Percentiles rank a stretch among this genome's conserved stretches.
phyloP scores from a whole-genome alignment of 2,888 invertebrate species.

The Volucella bombylans region DNA sequence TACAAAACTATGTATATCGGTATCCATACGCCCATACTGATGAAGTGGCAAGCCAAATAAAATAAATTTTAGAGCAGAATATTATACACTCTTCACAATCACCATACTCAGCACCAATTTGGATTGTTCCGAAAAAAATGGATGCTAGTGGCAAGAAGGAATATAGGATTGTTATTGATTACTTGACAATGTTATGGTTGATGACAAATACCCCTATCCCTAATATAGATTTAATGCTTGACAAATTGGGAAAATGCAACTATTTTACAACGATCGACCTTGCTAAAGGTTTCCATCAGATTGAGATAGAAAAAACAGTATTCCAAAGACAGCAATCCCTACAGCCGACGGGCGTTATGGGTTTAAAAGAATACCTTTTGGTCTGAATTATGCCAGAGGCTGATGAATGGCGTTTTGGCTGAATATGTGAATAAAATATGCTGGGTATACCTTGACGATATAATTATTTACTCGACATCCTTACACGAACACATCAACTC shows the following conservation, averaged over 20 bases:
- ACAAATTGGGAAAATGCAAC: conserved; percentile 75
- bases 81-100: conserved; percentile 27
- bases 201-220: conserved; percentile 75
- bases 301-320: conserved; percentile 67
- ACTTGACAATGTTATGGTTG: no score
- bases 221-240: conserved; percentile 75
- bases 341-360: conserved; percentile 75
- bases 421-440: conserved; percentile 74
- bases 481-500: conserved; percentile 76
- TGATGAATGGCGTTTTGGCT: conserved; percentile 75
- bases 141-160: conserved; percentile 10
- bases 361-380: conserved; percentile 75
- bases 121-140: no score
- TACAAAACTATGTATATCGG: background rate
- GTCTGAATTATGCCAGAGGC: conserved; percentile 72
- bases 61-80: conserved; percentile 21
- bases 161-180: background rate
- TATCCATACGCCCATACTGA: background rate
- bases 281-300: conserved; percentile 78
- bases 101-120: no score
- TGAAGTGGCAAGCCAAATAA: conserved; percentile 14
- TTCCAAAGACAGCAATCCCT: conserved; percentile 75
- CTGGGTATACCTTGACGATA: conserved; percentile 78
- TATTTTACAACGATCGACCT: no score
- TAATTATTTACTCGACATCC: conserved; percentile 75